Base-by-base conservation (phyloP, 2,888 invertebrate genomes). In the Nemurella pictetii region DNA sequence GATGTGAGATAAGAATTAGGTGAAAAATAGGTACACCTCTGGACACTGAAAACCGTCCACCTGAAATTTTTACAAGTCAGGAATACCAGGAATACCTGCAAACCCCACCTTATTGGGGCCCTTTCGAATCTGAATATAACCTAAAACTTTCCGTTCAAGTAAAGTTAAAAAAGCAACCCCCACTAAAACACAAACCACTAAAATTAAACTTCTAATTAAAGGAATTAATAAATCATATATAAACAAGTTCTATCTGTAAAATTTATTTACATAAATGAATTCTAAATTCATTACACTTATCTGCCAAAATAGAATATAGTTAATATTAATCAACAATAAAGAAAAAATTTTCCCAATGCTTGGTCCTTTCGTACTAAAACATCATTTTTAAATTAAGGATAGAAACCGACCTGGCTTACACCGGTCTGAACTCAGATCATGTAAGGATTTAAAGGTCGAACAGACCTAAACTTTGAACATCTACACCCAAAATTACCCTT, bases 341-440 rank as follows among this genome's bases (percentile, higher is more conserved):
- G 88, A 90, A 92, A 89, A 92, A 91, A 92, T 92, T 91, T 89
- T 89, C 90, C 92, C 92, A 92, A 90, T 84, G 85, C 88, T 91
- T 91, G 91, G 92, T 95, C 94, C 95, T 95, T 95, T 95, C 95
- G 95, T 95, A 95, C 95, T 94, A 94, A 93, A 93, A 20, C 20
- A 55, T 55, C 55, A 55, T 55, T 55, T 20, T 55, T 1, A 89
- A 87, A 90, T 90, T 93, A 93, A 93, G 94, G 94, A 95, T 95
- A 95, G 94, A 95, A 95, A 94, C 95, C 94, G 93, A 95, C 94
- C 95, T 95, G 95, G 94, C 94, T 95, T 89, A 94, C 94, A 91
- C 94, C 95, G 95, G 94, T 95, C 93, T 95, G 94, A 95, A 95
- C 95, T 95, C 95, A 95, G 94, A 95, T 95, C 95, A 95, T 95